Conservation (phyloP, 2,888 invertebrate genomes). For the Cancer borealis region DNA sequence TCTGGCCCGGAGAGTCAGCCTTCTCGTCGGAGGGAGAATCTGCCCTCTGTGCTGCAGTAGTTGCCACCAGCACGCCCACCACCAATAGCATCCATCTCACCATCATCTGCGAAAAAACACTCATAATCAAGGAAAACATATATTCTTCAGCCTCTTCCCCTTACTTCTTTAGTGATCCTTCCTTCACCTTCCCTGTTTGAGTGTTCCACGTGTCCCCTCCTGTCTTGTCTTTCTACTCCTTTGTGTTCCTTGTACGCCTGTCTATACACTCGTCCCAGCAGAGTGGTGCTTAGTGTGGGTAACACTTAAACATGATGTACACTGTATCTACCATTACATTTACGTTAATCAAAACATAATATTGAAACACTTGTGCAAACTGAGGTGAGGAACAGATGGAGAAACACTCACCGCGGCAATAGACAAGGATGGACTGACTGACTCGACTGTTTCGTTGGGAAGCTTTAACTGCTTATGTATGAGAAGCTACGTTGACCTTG, state of each 20-base stretch:
- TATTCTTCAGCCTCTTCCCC: not conserved
- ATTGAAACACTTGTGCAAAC: not conserved
- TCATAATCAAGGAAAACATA: not conserved
- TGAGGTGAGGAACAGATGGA: not conserved
- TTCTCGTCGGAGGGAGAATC: not conserved
- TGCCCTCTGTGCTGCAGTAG: not conserved
- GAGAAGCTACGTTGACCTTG: not conserved
- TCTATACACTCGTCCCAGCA: not conserved
- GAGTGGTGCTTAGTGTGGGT: not conserved
- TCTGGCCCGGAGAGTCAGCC: not conserved
- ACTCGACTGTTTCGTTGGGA: not conserved
- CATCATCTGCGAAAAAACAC: slow-evolving; percentile 31
- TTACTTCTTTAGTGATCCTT: not conserved
- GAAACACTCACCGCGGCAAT: slow-evolving; percentile 25
- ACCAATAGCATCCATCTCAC: not conserved
- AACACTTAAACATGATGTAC: not conserved
- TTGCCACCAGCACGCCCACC: slow-evolving; percentile 14
- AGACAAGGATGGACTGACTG: not conserved
- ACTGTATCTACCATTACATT: not conserved
- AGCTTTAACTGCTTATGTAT: not conserved
- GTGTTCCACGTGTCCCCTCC: not conserved
- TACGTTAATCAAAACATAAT: not conserved
- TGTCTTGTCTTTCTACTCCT: not conserved
- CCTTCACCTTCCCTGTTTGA: not conserved
- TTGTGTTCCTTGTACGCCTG: not conserved